phyloP scores from a whole-genome alignment of 1,140 invertebrate species.

The Hyphantria cunea region DNA sequence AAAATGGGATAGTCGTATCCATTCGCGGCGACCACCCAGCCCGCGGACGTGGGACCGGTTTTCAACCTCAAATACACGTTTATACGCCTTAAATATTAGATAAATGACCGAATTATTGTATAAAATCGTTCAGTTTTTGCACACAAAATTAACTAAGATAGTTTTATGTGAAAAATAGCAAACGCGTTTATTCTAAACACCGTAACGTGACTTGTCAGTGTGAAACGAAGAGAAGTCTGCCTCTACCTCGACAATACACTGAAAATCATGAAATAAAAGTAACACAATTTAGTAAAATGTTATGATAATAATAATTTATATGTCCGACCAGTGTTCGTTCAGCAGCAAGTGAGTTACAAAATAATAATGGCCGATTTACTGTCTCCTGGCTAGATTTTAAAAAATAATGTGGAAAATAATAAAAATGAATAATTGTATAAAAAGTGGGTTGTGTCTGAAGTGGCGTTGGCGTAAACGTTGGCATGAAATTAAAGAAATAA shows the following conservation, averaged over 20 bases:
- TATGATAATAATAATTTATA: conserved; percentile 36
- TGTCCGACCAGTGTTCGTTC: conserved; percentile 28
- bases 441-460: conserved; percentile 57
- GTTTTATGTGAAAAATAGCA: conserved; percentile 24
- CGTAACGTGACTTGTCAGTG: conserved; percentile 52
- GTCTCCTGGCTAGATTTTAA: conserved; percentile 54
- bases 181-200: conserved; percentile 36
- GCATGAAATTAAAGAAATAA: conserved; percentile 44
- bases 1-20: conserved; percentile 77
- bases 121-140: conserved; percentile 34
- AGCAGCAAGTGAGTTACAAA: conserved; percentile 21
- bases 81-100: conserved; percentile 60
- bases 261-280: conserved; percentile 37
- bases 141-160: conserved; percentile 31
- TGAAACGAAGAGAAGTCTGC: conserved; percentile 33
- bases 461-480: conserved; percentile 76
- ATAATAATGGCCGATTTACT: conserved; percentile 59
- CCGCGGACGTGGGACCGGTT: conserved; percentile 70
- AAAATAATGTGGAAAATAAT: conserved; percentile 37
- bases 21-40: conserved; percentile 76
- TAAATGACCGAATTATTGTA: conserved; percentile 52
- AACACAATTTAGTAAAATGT: conserved; percentile 23
- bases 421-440: conserved; percentile 53
- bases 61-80: conserved; percentile 69
- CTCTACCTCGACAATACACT: conserved; percentile 24